Conservation (phyloP, 2,797 vertebrate genomes). For the Prionace glauca region DNA sequence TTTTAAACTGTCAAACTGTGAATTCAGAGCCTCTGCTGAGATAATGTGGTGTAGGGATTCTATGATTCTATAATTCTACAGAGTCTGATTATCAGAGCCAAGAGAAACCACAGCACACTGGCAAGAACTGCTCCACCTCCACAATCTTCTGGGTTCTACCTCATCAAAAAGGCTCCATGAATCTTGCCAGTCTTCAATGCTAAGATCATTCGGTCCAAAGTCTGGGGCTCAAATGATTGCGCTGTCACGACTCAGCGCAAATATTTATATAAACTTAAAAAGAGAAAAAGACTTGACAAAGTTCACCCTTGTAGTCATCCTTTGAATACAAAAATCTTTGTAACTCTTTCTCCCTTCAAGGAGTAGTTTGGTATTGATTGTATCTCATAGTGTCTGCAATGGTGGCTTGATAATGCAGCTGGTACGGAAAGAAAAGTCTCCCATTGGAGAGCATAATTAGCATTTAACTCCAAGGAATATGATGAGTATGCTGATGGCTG, state of each 20-base stretch:
- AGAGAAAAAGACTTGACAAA: not conserved
- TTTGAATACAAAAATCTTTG: not conserved
- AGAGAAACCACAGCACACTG: not conserved
- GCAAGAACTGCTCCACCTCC: not conserved
- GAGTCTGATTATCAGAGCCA: not conserved
- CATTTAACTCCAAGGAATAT: not conserved
- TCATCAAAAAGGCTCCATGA: not conserved
- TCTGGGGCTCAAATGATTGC: not conserved
- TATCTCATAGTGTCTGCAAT: not conserved
- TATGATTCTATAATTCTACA: too few species aligned
- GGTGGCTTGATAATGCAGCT: not conserved
- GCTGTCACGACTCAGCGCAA: not conserved
- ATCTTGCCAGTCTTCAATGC: too few species aligned
- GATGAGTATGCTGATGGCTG: not conserved
- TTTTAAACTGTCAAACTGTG: too few species aligned
- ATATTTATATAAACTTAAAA: not conserved
- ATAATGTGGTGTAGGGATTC: too few species aligned
- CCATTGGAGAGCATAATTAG: not conserved
- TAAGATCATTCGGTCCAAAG: not conserved
- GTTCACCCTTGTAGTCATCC: not conserved
- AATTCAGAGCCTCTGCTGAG: too few species aligned
- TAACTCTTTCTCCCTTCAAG: not conserved
- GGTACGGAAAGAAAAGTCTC: not conserved
- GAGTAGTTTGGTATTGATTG: not conserved
- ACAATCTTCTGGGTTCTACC: not conserved